Evolutionary conservation across 2,113 vertebrate genomes (phyloP).

Genomic region (Anseranas semipalmata): DNA sequence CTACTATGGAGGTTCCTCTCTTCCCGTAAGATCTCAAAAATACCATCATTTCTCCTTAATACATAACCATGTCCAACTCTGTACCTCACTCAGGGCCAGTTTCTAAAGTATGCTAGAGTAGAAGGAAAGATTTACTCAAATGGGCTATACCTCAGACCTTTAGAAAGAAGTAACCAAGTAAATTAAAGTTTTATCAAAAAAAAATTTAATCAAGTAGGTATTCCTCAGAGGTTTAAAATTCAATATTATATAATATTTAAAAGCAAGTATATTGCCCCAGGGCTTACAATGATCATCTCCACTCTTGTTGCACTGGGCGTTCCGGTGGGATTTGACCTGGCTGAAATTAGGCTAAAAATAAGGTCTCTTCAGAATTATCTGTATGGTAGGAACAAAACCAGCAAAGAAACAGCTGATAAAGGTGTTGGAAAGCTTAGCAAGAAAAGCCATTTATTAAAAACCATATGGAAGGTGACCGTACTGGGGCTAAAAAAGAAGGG

Average conservation of each 20-base stretch:
- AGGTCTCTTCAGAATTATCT: background rate
- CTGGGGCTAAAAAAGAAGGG: background rate
- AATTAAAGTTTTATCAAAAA: background rate
- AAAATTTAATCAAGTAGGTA: background rate
- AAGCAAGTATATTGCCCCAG: background rate
- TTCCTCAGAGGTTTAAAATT: background rate
- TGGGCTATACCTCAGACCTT: rapidly evolving
- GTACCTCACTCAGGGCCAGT: background rate
- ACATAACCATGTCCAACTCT: background rate
- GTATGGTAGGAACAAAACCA: background rate
- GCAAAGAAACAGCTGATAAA: background rate
- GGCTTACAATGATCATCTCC: background rate
- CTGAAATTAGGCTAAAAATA: background rate
- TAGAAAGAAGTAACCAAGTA: background rate
- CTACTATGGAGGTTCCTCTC: background rate
- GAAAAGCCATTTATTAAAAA: background rate
- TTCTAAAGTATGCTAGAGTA: background rate
- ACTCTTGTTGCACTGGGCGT: background rate
- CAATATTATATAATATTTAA: background rate
- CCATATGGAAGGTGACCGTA: background rate
- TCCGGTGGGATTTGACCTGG: background rate
- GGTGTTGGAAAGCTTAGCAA: background rate
- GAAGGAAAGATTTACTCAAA: background rate
- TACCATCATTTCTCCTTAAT: background rate
- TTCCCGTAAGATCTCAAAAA: background rate